These are phyloP conservation scores for Drosophila busckii DNA, from an alignment of 1,140 invertebrate genomes.

Conservation along the genomic window DNA sequence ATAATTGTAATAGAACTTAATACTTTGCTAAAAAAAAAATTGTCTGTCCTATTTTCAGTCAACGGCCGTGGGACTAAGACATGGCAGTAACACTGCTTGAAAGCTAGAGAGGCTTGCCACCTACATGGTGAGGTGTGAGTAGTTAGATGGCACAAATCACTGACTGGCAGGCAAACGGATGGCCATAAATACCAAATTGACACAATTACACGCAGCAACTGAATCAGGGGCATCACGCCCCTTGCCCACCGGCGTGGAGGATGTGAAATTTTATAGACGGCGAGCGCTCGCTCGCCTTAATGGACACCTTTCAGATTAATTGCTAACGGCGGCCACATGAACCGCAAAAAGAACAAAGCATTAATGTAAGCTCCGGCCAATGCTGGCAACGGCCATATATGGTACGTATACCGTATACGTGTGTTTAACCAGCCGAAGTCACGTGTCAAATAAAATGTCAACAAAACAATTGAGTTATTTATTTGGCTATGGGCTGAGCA, in stretches of 20 bases:
- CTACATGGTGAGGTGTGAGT: too few relatives aligned
- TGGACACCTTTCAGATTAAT: constrained; percentile 76
- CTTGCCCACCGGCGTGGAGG: constrained; percentile 14
- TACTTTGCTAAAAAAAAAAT: too few relatives aligned
- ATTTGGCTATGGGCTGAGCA: constrained; percentile 60
- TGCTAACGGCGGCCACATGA: constrained; percentile 65
- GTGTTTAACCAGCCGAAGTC: constrained; percentile 74
- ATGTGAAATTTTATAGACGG: constrained; percentile 36
- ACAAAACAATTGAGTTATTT: constrained; percentile 77
- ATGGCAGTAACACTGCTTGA: too few relatives aligned
- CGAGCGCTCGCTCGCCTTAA: constrained; percentile 62
- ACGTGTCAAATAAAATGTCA: constrained; percentile 77
- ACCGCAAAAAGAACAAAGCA: constrained; percentile 77
- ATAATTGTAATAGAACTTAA: too few relatives aligned
- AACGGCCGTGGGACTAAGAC: too few relatives aligned
- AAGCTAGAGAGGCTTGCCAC: too few relatives aligned
- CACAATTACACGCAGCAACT: constrained; percentile 60
- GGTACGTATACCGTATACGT: constrained; percentile 15
- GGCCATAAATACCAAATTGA: constrained; percentile 72
- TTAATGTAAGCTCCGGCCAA: constrained; percentile 30
- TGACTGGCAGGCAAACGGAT: constrained; percentile 31
- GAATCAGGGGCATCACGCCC: neutral
- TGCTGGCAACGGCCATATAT: neutral
- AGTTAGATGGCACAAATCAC: constrained; percentile 55
- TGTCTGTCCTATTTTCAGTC: too few relatives aligned